Evolutionary conservation across 2,888 invertebrate species (phyloP).

Genomic region (Phanerotoma sp.): DNA sequence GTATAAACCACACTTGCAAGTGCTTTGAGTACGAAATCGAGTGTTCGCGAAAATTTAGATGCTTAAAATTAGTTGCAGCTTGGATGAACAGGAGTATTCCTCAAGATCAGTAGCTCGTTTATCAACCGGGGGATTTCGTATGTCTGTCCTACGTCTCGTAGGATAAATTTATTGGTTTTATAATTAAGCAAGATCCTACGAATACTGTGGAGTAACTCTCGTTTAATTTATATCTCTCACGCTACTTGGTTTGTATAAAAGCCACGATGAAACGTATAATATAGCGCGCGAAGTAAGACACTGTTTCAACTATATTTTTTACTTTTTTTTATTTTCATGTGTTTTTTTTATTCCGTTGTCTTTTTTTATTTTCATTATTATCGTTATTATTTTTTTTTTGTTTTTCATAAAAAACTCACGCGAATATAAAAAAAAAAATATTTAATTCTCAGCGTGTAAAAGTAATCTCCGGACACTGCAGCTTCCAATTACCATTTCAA

Average conservation of each 20-base stretch:
- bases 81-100: constrained; percentile 13
- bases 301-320: neutral
- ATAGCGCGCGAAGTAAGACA: neutral
- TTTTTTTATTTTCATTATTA: neutral
- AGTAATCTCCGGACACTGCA: constrained; percentile 17
- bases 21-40: constrained; percentile 1
- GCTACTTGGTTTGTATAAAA: constrained; percentile 13
- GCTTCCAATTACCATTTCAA: constrained; percentile 26
- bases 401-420: neutral
- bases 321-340: neutral
- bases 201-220: constrained; percentile 41
- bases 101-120: constrained; percentile 47
- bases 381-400: neutral
- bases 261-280: neutral
- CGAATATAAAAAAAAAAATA: constrained; percentile 7
- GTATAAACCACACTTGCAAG: neutral
- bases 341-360: neutral
- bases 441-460: constrained; percentile 20
- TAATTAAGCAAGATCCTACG: constrained; percentile 50
- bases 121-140: constrained; percentile 49
- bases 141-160: constrained; percentile 39
- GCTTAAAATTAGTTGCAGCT: constrained; percentile 7
- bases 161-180: constrained; percentile 55
- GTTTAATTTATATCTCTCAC: constrained; percentile 47
- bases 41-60: constrained; percentile 5